Base-by-base conservation (phyloP, 2,888 invertebrate genomes). In the Caradrina kadenii region DNA sequence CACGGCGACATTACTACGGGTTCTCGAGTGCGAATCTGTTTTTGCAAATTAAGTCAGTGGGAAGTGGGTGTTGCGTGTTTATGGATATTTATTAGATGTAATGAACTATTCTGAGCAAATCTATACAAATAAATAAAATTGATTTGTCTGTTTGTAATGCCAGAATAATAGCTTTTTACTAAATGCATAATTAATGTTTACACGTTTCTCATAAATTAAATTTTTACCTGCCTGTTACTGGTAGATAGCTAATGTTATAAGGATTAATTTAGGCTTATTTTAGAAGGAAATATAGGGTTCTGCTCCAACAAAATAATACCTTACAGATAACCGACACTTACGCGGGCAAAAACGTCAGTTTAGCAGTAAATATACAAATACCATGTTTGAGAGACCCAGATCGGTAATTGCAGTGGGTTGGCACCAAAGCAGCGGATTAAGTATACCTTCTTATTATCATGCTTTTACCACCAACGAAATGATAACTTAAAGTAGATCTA, bases 21-120 rank as follows among this genome's bases (percentile, higher is more conserved):
- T 73, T 73, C 73, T 67, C 26, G 74, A 62, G 64, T 62, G 68
- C 19, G 61, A 66, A 75, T 63, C 60, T 53, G 60, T 15, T 11
- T 2, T 42, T 39, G 26, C 50, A 39, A 63, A 53, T 76, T 58
- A 71, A 63, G 52, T 58, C 55, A 50, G 22, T 50, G 53, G 15
- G 48, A 48, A 56, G 15, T 59, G 50, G 21, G 5, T 42, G 31
- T 58, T 45, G 52, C n/a, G n/a, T 42, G 8, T 1, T n/a, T 49
- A 26, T 22, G 7, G 4, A 17, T n/a, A 21, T 39, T 21, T 26
- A 54, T 49, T 39, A 22, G 35, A 11, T n/a, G 21, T 19, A 15
- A 21, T 42, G 11, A 17, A 22, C 4, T 15, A 22, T 42, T 42
- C 45, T 17, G 45, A 45, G 45, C 17, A 11, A 45, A 45, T 35